Evolutionary conservation across 2,888 invertebrate genomes (phyloP), one percentile per base, ranked within the genome.

Genomic region (Melipona beecheii): DNA sequence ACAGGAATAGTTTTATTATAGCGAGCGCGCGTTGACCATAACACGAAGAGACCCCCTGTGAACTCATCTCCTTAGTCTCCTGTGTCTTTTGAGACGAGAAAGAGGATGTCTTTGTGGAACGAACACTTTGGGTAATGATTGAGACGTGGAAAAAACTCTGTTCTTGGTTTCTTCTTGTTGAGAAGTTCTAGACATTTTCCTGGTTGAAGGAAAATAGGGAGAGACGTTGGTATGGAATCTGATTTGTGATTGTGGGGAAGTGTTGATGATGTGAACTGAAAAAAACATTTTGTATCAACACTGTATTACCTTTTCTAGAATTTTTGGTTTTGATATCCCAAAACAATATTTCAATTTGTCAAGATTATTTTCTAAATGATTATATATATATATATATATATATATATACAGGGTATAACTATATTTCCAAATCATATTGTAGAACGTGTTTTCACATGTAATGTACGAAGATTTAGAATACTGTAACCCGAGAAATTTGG

Each of bases 1-100:
- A 83, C 84, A 81, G 87, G 87, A 90, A 93, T 92, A 93, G 93
- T 93, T 93, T 93, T 93, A 93, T 93, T 93, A 93, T 91, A 90
- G 92, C 90, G 77, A 90, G 84, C 89, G 80, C 89, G 80, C 91
- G 90, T 89, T 88, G 89, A 87, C 90, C 91, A 91, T 91, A 92
- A 89, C 84, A 83, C 85, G 74, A 70, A 60, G 65, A 75, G 74
- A 80, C 84, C 86, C 76, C 86, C 83, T 52, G 69, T 56, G 76
- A 64, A 68, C 58, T 24, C 74, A 58, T 56, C 72, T 77, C 65
- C 64, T 64, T n/a, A 31, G 56, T 50, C 43, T 58, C 73, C 54
- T 69, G 27, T 75, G 49, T 54, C 74, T 65, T 52, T 43, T 64
- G 27, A 62, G 52, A 54, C 2, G 27, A 19, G 74, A 54, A 43